A percentile compares a stretch with the other conserved stretches of the same genome.
phyloP scores from a whole-genome alignment of 2,797 vertebrate species.

The Falco concolor region DNA sequence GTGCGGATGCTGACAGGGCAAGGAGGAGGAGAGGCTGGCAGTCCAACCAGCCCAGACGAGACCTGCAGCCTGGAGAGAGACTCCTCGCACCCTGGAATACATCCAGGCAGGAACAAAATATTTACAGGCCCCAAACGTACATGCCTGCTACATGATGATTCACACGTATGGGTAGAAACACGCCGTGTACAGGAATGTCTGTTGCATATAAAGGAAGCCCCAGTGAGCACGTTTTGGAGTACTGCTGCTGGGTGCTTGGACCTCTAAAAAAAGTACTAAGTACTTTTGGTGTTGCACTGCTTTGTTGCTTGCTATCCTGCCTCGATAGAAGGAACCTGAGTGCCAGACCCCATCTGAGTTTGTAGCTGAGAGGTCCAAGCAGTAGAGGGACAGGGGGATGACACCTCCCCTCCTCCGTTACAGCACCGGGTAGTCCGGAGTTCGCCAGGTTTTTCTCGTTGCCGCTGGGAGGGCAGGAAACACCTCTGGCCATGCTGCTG shows the following conservation, averaged over 20 bases:
- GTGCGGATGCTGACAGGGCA: conserved; percentile 21
- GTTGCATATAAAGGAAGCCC: background rate
- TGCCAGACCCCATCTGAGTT: background rate
- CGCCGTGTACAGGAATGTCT: rapidly evolving
- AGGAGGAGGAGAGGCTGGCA: background rate
- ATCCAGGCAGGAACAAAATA: conserved; percentile 15
- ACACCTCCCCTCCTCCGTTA: background rate
- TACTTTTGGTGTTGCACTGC: background rate
- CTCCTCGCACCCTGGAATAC: background rate
- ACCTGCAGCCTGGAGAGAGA: background rate
- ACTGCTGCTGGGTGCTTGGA: background rate
- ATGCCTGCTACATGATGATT: background rate
- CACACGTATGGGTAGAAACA: background rate
- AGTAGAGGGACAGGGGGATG: background rate
- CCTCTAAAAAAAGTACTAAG: background rate
- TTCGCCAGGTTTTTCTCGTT: background rate
- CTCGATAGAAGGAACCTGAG: background rate
- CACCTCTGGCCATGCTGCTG: background rate
- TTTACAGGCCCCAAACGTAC: background rate
- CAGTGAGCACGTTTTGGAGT: background rate
- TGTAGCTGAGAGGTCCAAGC: background rate
- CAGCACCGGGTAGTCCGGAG: background rate
- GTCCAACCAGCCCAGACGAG: conserved; percentile 19
- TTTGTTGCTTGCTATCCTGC: background rate
- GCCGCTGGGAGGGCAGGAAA: background rate